Base-by-base conservation (phyloP, 2,888 invertebrate species). In the Ectemnius lituratus region DNA sequence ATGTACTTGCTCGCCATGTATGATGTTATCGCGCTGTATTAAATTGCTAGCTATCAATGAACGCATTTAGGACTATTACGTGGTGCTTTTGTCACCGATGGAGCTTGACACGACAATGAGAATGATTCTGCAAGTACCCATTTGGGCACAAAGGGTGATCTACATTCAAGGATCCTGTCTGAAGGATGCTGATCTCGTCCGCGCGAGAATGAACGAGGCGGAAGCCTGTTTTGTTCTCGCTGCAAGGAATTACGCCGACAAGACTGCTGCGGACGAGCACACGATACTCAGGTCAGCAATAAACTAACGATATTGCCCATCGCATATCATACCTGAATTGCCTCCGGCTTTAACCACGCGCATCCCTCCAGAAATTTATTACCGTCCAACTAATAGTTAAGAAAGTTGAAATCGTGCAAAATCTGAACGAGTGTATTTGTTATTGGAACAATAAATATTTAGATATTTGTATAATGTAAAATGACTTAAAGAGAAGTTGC, bases 21-120 rank as follows among this genome's bases (percentile, higher is more conserved):
- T 14, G 16, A 52, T 14, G 52, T 14, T 14, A 16, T 14, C 52
- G 16, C n/a, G 16, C 14, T 11, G 5, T 52, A 52, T 52, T 52
- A 16, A 52, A 16, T 68, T 47, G 14, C 64, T n/a, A 28, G 27
- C 14, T 13, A 6, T 59, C 49, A 37, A 18, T 58, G 28, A 52
- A 64, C 68, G 1, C 37, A 23, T 85, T 5, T 94, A 98, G 94
- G 97, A 98, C 91, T 98, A 96, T 91, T 98, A 97, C 90, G 98
- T 99, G 56, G 98, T 99, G 45, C 94, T 99, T 64, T 92, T 99
- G 62, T 98, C 98, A 14, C 99, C 99, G 0, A 98, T 98, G 96
- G 99, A 99, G 91, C 93, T 99, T 84, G 99, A 99, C 90, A 97
- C 98, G 20, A 98, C 98, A 20, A 99, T 99, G 98, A 93, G 98